Evolutionary conservation across 2,113 vertebrate species (phyloP), one percentile per base, ranked within the genome.

Genomic region (Sprattus sprattus): DNA sequence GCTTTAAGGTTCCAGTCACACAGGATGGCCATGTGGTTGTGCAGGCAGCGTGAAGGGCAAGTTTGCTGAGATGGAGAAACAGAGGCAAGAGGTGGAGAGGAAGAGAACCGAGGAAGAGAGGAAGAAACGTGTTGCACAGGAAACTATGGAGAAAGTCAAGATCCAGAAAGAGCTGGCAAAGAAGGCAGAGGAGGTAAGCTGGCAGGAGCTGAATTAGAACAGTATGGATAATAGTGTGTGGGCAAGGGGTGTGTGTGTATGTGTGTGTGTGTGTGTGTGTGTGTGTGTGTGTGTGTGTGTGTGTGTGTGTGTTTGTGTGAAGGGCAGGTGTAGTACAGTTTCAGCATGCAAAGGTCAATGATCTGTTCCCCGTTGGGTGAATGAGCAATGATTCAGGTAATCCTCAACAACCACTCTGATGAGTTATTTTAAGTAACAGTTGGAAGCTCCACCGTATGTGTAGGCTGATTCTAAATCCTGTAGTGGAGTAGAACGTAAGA

Each of bases 11-110:
- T 32, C 39, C 28, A 39, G 32, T 32, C 13, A 78, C 71, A 39
- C 1, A n/a, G 39, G 47, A 2, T 82, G 52, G 25, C 16, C 82
- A 47, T 49, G 50, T 81, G 28, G n/a, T 87, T 91, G 84, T 88
- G 86, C 93, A 99, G 98, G 98, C 86, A 99, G 97, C 0, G 98
- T 99, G 82, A 99, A 99, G 93, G 98, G 98, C 85, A 99, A 96
- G 88, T 99, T 99, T 93, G 98, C 95, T 83, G 98, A 96, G 94
- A 99, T 99, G 98, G 98, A 99, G 91, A 99, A 98, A 86, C 96
- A 98, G 91, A 96, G 97, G 88, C 96, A 99, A 88, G 97, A 98
- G 87, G 98, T 92, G 86, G 95, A 98, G 90, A 97, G 93, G 91
- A 99, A 97, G 92, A 96, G 94, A 91, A 98, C 85, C 0, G 97